These are phyloP conservation scores for Petrolisthes cinctipes DNA, from an alignment of 2,888 invertebrate species.

Conservation along the genomic window DNA sequence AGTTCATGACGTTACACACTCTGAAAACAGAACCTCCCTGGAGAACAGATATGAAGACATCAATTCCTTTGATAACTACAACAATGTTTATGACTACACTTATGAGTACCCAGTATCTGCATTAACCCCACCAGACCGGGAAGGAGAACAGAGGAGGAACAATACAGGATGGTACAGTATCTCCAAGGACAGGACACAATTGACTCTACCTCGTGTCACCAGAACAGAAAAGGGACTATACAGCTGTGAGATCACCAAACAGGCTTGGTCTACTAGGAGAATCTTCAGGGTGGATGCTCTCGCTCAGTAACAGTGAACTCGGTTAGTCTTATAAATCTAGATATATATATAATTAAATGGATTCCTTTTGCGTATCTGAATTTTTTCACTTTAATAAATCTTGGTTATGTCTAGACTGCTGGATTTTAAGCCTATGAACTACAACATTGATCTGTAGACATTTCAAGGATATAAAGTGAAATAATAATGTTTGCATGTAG, in stretches of 20 bases:
- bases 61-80: background rate
- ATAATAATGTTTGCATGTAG: too few species aligned
- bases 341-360: background rate
- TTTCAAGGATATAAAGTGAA: too few species aligned
- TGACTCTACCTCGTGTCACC: conserved; percentile 42
- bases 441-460: too few species aligned
- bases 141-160: background rate
- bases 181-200: conserved; percentile 28
- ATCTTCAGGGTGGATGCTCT: conserved; percentile 52
- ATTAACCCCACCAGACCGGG: background rate
- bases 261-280: conserved; percentile 41
- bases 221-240: conserved; percentile 42
- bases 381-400: too few species aligned
- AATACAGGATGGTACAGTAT: conserved; percentile 21
- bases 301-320: too few species aligned
- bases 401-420: too few species aligned
- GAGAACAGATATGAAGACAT: background rate
- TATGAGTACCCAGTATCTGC: background rate
- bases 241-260: conserved; percentile 47
- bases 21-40: too few species aligned
- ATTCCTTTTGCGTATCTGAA: background rate
- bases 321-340: conserved; percentile 17
- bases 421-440: too few species aligned
- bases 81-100: background rate
- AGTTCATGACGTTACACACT: background rate